phyloP scores from a whole-genome alignment of 2,113 vertebrate species.

The Panthera uncia region DNA sequence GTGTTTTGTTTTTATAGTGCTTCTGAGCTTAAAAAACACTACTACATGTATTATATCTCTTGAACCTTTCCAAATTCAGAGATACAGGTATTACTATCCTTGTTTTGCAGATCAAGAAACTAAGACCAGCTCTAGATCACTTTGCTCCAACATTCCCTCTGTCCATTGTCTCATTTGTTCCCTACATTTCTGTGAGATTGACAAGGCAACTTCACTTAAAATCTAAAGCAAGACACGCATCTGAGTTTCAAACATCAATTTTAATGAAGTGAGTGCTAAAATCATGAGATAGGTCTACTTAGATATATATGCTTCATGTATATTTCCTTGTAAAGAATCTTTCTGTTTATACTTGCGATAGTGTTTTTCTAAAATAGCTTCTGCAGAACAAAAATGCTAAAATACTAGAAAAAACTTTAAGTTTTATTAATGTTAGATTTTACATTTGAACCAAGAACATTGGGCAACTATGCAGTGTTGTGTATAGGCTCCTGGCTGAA shows the following conservation, averaged over 20 bases:
- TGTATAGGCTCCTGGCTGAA: conserved; percentile 19
- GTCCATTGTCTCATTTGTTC: neutral
- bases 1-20: conserved; percentile 44
- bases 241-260: conserved; percentile 40
- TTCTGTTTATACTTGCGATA: neutral
- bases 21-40: conserved; percentile 33
- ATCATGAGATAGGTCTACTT: neutral
- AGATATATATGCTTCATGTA: neutral
- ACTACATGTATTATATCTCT: neutral
- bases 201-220: neutral
- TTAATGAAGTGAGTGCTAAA: conserved; percentile 41
- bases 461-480: neutral
- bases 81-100: neutral
- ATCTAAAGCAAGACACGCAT: conserved; percentile 33
- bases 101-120: conserved; percentile 15
- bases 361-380: conserved; percentile 2
- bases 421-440: conserved; percentile 45
- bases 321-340: conserved; percentile 45
- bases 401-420: conserved; percentile 6
- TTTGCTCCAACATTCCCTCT: neutral
- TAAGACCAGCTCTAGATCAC: neutral
- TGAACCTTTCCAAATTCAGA: neutral
- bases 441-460: conserved; percentile 54
- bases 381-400: neutral
- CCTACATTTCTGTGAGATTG: neutral